Percentiles rank a stretch among this genome's conserved stretches.
Evolutionary conservation across 2,888 invertebrate genomes (phyloP).

Genomic region (Scaptomyza cyrtandrae): DNA sequence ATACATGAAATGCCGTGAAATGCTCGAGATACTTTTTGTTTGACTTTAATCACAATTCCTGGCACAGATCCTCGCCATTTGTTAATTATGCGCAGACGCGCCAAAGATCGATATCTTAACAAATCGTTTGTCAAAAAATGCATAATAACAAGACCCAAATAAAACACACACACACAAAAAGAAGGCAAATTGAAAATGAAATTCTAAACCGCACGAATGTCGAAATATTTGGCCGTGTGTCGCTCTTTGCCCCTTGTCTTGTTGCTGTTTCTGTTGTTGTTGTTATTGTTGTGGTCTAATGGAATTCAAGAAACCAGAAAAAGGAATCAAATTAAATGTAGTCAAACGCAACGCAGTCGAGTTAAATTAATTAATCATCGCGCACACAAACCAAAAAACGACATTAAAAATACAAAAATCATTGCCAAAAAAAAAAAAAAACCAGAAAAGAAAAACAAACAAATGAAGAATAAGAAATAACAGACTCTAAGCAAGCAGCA

Average conservation of each 20-base stretch:
- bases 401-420: constrained; percentile 58
- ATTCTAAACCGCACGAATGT: constrained; percentile 78
- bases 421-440: constrained; percentile 66
- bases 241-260: constrained; percentile 27
- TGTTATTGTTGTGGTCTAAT: constrained; percentile 56
- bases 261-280: neutral
- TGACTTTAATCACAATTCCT: neutral
- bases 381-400: constrained; percentile 39
- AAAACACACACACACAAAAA: neutral
- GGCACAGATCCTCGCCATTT: constrained; percentile 27
- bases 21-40: constrained; percentile 36
- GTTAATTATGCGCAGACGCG: constrained; percentile 76
- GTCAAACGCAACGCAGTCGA: constrained; percentile 64
- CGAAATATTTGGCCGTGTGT: constrained; percentile 68
- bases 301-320: constrained; percentile 70
- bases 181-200: constrained; percentile 71
- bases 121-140: constrained; percentile 77
- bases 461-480: constrained; percentile 13
- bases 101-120: constrained; percentile 78
- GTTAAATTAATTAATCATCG: constrained; percentile 77
- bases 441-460: constrained; percentile 29
- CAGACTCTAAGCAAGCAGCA: constrained; percentile 24
- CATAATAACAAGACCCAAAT: constrained; percentile 19
- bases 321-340: constrained; percentile 73
- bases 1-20: constrained; percentile 52